phyloP scores from a whole-genome alignment of 2,113 vertebrate genomes.

The Crotalus viridis region DNA sequence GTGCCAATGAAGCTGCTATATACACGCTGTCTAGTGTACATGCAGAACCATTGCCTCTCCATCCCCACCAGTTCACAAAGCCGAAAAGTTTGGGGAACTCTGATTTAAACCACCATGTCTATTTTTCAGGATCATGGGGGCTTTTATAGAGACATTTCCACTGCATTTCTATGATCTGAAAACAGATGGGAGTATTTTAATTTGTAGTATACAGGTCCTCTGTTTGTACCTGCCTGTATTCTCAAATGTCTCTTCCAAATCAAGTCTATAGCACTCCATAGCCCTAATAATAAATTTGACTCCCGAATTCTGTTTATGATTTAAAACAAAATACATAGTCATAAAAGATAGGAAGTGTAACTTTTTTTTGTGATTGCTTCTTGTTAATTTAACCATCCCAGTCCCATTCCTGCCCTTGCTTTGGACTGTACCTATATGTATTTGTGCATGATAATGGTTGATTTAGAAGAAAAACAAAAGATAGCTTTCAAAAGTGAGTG shows the following conservation, averaged over 20 bases:
- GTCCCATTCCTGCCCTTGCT: background rate
- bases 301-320: background rate
- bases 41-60: background rate
- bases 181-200: background rate
- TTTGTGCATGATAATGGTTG: background rate
- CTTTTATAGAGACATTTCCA: background rate
- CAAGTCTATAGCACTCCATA: background rate
- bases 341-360: background rate
- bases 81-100: background rate
- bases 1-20: background rate
- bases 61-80: background rate
- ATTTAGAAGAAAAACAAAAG: background rate
- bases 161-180: background rate
- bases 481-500: background rate
- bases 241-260: background rate
- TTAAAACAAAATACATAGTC: background rate
- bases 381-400: background rate
- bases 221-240: background rate
- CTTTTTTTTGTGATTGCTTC: background rate
- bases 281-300: background rate
- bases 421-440: background rate
- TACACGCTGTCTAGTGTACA: background rate
- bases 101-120: background rate
- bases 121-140: background rate
- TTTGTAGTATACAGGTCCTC: background rate